Evolutionary conservation across 2,888 invertebrate species (phyloP), one percentile per base, ranked within the genome.

Genomic region (Emesis russula): DNA sequence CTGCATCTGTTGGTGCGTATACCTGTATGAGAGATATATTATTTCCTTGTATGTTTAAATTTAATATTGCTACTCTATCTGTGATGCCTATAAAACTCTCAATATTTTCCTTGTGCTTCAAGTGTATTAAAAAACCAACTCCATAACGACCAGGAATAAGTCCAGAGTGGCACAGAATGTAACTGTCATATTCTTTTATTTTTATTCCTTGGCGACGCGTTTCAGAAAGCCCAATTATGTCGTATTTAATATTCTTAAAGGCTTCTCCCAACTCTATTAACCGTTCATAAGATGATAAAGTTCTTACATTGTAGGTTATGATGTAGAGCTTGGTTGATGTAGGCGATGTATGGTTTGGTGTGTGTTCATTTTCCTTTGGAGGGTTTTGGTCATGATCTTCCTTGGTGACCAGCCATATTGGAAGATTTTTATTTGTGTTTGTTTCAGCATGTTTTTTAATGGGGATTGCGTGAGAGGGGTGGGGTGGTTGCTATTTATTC

Each of bases 321-420:
- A 53, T 13, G 53, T 53, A 53, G 53, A 53, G 53, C n/a, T 53
- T 53, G 53, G 53, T 53, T 11, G 53, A n/a, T 53, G 53, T 53
- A 15, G 53, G 13, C 53, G n/a, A 53, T n/a, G n/a, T 53, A n/a
- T 53, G n/a, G n/a, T 53, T 53, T 11, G 15, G 13, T 15, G 53
- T 53, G n/a, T 53, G 13, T 53, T 15, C 13, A 53, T 53, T 53
- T 53, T 53, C n/a, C 53, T 53, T 53, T 53, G 53, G 15, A 25
- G 25, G 25, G 25, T 25, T 25, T 25, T 25, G 25, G 25, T 25
- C 25, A 25, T 25, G 25, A 25, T 53, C 53, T 53, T 53, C 90
- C 89, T 83, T 89, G 89, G 85, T 86, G 88, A 88, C 92, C 92
- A 78, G 78, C 89, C 92, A 90, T 87, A 18, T 92, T 94, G 91